Evolutionary conservation across 2,888 invertebrate genomes (phyloP).

Genomic region (Malachius bipustulatus): DNA sequence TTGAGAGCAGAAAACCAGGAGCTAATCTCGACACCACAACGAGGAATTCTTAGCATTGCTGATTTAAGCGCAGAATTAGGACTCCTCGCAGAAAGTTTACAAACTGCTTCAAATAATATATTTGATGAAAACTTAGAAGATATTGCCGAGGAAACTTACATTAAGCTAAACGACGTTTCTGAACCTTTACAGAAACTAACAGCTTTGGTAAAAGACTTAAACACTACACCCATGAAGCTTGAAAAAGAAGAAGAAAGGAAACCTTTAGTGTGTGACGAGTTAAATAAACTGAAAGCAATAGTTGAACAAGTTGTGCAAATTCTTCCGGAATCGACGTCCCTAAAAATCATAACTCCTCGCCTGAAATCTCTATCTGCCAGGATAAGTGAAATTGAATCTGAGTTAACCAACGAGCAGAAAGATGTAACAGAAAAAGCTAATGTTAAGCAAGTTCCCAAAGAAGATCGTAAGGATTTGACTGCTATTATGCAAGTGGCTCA

Average conservation of each 20-base stretch:
- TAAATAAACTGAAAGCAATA: conserved; percentile 19
- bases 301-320: conserved; percentile 18
- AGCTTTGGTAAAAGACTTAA: background rate
- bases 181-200: conserved; percentile 1
- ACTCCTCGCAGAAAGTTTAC: background rate
- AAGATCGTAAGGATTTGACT: too few relatives aligned
- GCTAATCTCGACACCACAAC: background rate
- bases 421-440: too few relatives aligned
- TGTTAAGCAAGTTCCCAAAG: too few relatives aligned
- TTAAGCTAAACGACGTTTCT: too few relatives aligned
- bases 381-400: too few relatives aligned
- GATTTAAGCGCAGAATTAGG: background rate
- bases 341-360: too few relatives aligned
- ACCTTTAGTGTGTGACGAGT: conserved; percentile 13
- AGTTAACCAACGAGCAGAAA: background rate
- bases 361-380: too few relatives aligned
- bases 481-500: too few relatives aligned
- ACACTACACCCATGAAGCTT: background rate
- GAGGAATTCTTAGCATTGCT: background rate
- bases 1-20: background rate
- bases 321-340: too few relatives aligned
- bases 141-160: too few relatives aligned
- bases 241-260: background rate
- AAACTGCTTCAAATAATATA: background rate
- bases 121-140: too few relatives aligned